These are phyloP conservation scores for Pampus argenteus DNA, from an alignment of 2,797 vertebrate genomes.

Conservation along the genomic window DNA sequence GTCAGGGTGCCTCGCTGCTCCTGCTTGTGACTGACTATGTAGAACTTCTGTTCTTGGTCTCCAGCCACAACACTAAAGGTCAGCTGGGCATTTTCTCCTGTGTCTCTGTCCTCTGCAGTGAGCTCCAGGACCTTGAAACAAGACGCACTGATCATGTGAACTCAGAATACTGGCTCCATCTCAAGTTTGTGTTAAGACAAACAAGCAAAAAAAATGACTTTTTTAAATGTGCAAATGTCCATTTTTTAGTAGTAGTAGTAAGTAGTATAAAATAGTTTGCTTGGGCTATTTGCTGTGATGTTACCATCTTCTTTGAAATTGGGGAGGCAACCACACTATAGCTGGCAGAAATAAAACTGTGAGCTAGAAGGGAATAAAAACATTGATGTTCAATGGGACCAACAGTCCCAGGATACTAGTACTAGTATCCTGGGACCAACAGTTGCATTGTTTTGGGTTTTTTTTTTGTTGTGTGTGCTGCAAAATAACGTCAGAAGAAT, in stretches of 20 bases:
- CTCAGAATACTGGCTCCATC: background rate
- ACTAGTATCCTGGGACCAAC: too few relatives aligned
- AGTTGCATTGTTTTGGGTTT: too few relatives aligned
- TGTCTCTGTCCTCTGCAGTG: slow-evolving; percentile 86
- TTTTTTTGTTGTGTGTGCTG: background rate
- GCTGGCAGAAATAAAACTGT: background rate
- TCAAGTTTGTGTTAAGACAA: background rate
- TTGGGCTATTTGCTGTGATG: background rate
- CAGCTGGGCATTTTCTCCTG: slow-evolving; percentile 88
- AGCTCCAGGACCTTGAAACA: slow-evolving; percentile 81
- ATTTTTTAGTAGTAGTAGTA: too few relatives aligned
- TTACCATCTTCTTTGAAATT: too few relatives aligned
- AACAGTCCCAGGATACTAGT: too few relatives aligned
- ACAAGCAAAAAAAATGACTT: too few relatives aligned
- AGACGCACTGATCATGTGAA: background rate
- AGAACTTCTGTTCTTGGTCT: slow-evolving; percentile 92
- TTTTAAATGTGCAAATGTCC: too few relatives aligned
- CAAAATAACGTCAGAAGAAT: background rate
- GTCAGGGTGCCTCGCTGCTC: slow-evolving; percentile 86
- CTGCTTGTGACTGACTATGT: slow-evolving; percentile 87
- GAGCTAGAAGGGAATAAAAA: background rate
- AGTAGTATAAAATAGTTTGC: too few relatives aligned
- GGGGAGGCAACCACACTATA: too few relatives aligned
- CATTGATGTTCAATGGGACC: too few relatives aligned
- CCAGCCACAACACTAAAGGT: slow-evolving; percentile 89